Evolutionary conservation across 2,888 invertebrate genomes (phyloP), one percentile per base, ranked within the genome.

Genomic region (Andrena trimmerana): DNA sequence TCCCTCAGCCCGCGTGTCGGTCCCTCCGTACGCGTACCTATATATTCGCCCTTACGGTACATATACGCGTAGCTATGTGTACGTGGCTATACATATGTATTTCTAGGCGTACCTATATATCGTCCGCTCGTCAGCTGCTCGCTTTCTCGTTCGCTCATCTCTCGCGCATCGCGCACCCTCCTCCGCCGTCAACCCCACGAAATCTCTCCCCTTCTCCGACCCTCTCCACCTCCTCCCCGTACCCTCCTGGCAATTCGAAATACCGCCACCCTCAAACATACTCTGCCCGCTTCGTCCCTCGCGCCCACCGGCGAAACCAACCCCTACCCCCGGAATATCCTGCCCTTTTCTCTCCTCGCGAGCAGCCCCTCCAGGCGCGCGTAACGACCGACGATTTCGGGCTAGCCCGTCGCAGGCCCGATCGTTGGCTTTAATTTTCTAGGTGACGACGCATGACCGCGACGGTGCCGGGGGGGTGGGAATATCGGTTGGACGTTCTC

Each of bases 91-190:
- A 54, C 57, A 36, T 57, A 62, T 67, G 65, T 75, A 73, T 63
- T 57, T 52, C 76, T 59, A 69, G 59, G 33, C 59, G 72, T 72
- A 65, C 72, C 71, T 76, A 73, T 79, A 80, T 73, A 79, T 78
- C 88, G 86, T 88, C 87, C 90, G 87, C 84, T 90, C 91, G 91
- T 92, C 93, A 92, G 92, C 92, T 93, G 92, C 90, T 91, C 90
- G 89, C 86, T 94, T 94, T 94, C 94, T 94, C 94, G 92, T 88
- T 90, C 85, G 88, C 83, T 88, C 87, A 83, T 90, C 89, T 87
- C 89, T 86, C 76, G 81, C 78, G 62, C 84, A 74, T 79, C 82
- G 68, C 78, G 52, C 67, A 70, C 69, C 73, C 69, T 48, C 84
- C 81, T 74, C 81, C 83, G 76, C 76, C 78, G 75, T 24, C 86